A percentile compares a stretch with the other conserved stretches of the same genome.
Conservation (phyloP, 1,140 invertebrate genomes). For the Copidosoma floridanum region DNA sequence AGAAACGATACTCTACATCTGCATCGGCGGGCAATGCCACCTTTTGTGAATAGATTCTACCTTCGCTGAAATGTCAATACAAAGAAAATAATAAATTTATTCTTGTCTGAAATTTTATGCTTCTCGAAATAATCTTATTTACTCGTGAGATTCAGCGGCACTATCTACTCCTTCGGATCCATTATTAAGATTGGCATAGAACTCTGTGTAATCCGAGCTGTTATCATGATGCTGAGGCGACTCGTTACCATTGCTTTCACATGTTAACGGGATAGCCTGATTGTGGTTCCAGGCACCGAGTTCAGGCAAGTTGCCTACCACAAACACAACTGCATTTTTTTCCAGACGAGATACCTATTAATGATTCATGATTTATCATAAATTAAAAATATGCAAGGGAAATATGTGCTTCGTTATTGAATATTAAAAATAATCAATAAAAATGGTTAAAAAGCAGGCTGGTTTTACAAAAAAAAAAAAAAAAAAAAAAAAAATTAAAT, state of each 20-base stretch:
- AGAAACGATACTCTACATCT: constrained; percentile 77
- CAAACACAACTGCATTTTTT: constrained; percentile 52
- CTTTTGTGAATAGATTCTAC: constrained; percentile 48
- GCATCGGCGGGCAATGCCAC: constrained; percentile 62
- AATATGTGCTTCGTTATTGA: background rate
- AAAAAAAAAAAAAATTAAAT: no score
- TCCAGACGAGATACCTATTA: constrained; percentile 45
- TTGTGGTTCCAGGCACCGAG: constrained; percentile 55
- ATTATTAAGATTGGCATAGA: constrained; percentile 34
- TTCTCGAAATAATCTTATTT: background rate
- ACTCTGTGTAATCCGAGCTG: constrained; percentile 39
- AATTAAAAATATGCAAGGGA: no score
- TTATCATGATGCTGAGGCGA: constrained; percentile 42
- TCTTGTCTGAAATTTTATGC: background rate
- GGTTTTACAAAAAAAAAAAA: no score
- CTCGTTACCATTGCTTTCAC: constrained; percentile 40
- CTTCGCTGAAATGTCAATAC: constrained; percentile 34
- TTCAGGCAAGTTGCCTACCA: constrained; percentile 53
- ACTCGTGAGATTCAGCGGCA: constrained; percentile 39
- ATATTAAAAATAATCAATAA: background rate
- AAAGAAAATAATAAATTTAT: background rate
- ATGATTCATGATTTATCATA: background rate
- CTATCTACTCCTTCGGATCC: constrained; percentile 37
- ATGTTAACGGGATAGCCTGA: constrained; percentile 48
- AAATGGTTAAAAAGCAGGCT: no score